Base-by-base conservation (phyloP, 2,113 vertebrate species). In the Peucedramus taeniatus region DNA sequence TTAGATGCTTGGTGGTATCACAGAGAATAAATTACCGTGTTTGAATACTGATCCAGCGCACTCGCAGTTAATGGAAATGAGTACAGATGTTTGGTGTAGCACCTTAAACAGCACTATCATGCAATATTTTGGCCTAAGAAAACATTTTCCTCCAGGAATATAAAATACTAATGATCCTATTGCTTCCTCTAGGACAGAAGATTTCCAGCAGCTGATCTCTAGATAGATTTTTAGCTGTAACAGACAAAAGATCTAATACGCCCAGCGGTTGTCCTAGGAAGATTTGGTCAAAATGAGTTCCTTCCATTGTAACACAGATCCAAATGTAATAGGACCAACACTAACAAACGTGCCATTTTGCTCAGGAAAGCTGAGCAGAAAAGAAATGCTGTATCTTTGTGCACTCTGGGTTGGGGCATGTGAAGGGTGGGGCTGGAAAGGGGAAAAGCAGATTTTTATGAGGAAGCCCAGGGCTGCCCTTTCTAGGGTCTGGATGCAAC, bases 71-170 rank as follows among this genome's bases (percentile, higher is more conserved):
- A 95, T 61, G 70, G 71, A 78, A 95, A 83, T 1, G 20, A 66
- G 53, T 44, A 79, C 78, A 85, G 69, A 80, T 82, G 59, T 95
- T 95, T 74, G 1, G 14, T 35, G 77, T 79, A 93, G 78, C 65
- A 86, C 85, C 69, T 92, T 60, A 84, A 89, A 87, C 63, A 83
- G 69, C 35, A 53, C 45, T 74, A 49, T 72, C 68, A 49, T 51
- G 65, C 49, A 66, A 71, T 3, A 11, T 90, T 96, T 82, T 90
- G 68, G 91, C 50, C 37, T 42, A 72, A 68, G 85, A 87, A 75
- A 94, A 85, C 61, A 65, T 51, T 65, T 93, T 60, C 50, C 57
- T 96, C 64, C 54, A 82, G 80, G 83, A 92, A 95, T 90, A 94
- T 57, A 68, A 93, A 60, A 33, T 63, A 83, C 54, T 83, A 86